Evolutionary conservation across 2,113 vertebrate species (phyloP).

Genomic region (Paracanthobrama guichenoti): DNA sequence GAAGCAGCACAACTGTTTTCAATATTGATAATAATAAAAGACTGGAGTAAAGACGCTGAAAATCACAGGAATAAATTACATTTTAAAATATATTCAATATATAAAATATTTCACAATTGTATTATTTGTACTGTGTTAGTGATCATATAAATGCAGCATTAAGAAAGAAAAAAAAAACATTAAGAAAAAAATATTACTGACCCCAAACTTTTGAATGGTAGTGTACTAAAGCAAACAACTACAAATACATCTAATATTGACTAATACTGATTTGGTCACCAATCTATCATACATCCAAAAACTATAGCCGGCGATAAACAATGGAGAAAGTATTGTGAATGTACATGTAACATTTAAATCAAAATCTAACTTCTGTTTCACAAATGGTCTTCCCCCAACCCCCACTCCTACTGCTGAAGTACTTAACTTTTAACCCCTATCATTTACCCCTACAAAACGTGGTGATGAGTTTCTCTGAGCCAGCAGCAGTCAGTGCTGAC

Average conservation of each 20-base stretch:
- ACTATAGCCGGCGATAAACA: neutral
- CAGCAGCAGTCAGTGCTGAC: neutral
- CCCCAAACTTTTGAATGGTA: neutral
- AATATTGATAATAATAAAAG: neutral
- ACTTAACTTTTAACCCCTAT: slow-evolving; percentile 48
- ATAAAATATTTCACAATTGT: too few species aligned
- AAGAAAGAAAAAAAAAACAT: neutral
- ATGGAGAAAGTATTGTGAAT: neutral
- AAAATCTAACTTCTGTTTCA: neutral
- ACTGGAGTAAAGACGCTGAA: neutral
- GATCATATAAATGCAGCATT: neutral
- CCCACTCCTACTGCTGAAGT: neutral
- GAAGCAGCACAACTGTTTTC: neutral
- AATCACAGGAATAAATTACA: neutral
- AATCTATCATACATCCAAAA: neutral
- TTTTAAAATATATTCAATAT: neutral
- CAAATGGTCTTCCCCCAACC: neutral
- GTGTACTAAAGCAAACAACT: neutral
- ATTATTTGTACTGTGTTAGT: neutral
- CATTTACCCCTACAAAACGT: slow-evolving; percentile 30
- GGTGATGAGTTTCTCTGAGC: slow-evolving; percentile 46
- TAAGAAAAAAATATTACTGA: neutral
- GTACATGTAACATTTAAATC: neutral
- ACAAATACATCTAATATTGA: neutral
- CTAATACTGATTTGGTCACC: neutral